Percentiles rank a stretch among this genome's conserved stretches.
These are phyloP conservation scores for Cephonodes hylas DNA, from an alignment of 2,888 invertebrate genomes.

Conservation along the genomic window DNA sequence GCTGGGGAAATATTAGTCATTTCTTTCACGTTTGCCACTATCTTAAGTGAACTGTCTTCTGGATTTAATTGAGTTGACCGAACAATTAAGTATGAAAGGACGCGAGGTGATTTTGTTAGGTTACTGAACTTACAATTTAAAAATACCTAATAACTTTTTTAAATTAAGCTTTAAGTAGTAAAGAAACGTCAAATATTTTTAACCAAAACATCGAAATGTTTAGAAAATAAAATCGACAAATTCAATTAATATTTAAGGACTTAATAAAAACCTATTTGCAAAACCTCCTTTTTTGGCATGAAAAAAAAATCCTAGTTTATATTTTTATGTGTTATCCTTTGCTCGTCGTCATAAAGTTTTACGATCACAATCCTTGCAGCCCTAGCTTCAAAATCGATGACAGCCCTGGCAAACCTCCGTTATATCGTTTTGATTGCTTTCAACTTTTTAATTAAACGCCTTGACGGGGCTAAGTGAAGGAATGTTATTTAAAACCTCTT, in stretches of 20 bases:
- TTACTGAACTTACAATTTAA: too few relatives aligned
- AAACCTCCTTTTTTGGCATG: too few relatives aligned
- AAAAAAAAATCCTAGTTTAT: too few relatives aligned
- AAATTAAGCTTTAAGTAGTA: too few relatives aligned
- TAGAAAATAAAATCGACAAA: too few relatives aligned
- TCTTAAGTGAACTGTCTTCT: background rate
- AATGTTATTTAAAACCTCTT: slow-evolving; percentile 9
- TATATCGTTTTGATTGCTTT: slow-evolving; percentile 44
- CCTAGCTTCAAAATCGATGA: slow-evolving; percentile 31
- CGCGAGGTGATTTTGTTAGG: too few relatives aligned
- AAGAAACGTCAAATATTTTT: too few relatives aligned
- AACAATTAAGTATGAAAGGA: background rate
- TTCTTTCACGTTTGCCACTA: background rate
- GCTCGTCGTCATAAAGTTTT: background rate
- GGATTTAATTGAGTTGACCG: background rate
- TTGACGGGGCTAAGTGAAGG: slow-evolving; percentile 10
- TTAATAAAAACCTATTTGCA: too few relatives aligned
- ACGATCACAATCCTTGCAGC: background rate
- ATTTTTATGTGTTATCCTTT: background rate
- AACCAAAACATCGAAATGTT: too few relatives aligned
- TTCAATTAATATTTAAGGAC: too few relatives aligned
- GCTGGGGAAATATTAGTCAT: background rate
- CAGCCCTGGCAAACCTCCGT: slow-evolving; percentile 29
- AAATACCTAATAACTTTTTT: too few relatives aligned
- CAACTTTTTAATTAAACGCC: slow-evolving; percentile 55